Conservation (phyloP, 2,888 invertebrate genomes). For the Cenopis cana region DNA sequence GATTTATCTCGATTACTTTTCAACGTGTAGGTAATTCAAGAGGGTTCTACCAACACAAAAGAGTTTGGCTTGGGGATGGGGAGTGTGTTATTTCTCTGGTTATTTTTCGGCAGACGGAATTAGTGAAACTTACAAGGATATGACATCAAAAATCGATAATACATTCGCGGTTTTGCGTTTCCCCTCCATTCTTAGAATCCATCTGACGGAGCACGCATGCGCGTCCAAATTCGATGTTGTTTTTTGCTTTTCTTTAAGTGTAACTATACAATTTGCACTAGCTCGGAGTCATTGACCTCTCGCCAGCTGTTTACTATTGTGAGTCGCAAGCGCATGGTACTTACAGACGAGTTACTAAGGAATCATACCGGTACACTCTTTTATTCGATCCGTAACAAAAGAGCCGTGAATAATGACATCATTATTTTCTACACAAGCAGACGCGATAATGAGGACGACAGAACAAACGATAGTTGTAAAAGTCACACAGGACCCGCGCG, state of each 20-base stretch:
- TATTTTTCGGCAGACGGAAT: conserved; percentile 36
- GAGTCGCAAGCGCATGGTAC: conserved; percentile 68
- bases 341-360: conserved; percentile 74
- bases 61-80: background rate
- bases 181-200: conserved; percentile 64
- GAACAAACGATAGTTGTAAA: conserved; percentile 58
- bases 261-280: conserved; percentile 82
- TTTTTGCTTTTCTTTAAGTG: conserved; percentile 77
- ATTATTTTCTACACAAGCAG: conserved; percentile 70
- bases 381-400: conserved; percentile 77
- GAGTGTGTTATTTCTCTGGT: conserved; percentile 35
- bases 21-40: background rate
- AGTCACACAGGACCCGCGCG: conserved; percentile 48
- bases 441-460: conserved; percentile 63
- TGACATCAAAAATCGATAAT: conserved; percentile 52
- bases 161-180: conserved; percentile 65
- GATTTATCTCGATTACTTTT: background rate
- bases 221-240: conserved; percentile 65
- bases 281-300: conserved; percentile 77
- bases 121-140: conserved; percentile 55
- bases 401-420: conserved; percentile 79
- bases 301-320: conserved; percentile 82
- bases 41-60: background rate
- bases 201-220: conserved; percentile 58
- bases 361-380: conserved; percentile 74